Base-by-base conservation (phyloP, 2,888 invertebrate species). In the Antitype chi region DNA sequence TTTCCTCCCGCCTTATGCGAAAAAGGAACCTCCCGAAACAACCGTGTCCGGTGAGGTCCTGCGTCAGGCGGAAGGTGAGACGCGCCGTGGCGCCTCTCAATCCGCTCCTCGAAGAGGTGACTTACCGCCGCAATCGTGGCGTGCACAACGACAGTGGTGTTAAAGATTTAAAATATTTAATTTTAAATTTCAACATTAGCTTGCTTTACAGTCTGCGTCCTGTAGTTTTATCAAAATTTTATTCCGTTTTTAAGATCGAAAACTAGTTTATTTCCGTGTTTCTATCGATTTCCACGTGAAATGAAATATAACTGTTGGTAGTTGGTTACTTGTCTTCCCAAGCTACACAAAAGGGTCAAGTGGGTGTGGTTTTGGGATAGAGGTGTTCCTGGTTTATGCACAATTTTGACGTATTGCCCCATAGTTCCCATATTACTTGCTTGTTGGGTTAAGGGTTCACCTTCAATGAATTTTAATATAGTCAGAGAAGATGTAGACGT, bases 351-450 rank as follows among this genome's bases (percentile, higher is more conserved):
- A 71, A 55, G 83, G 81, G 72, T 68, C 25, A 68, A 78, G 59
- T 32, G 63, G n/a, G 47, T 52, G 72, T 32, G 55, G 67, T 67
- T 81, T 60, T 25, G 43, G 68, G 28, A 60, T 55, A 20, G 11
- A 53, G n/a, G 62, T 23, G 8, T 28, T 66, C 70, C 64, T 49
- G 78, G 70, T 77, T 82, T 55, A 82, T 82, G 78, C 82, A 82
- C 59, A 70, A 80, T 80, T 81, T 81, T 82, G 83, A 81, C 52
- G 15, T 81, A 67, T 78, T n/a, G 67, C 32, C 69, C 53, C 28
- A 28, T 28, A 49, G 43, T 47, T 13, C 43, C 43, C 43, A 47
- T 47, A 47, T 47, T 47, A 47, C 60, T 47, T 28, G 49, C 23
- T 38, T 52, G 20, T 38, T 11, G 67, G 62, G 47, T 59, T n/a